Conservation (phyloP, 1,140 invertebrate genomes). For the Drosophila equinoxialis region DNA sequence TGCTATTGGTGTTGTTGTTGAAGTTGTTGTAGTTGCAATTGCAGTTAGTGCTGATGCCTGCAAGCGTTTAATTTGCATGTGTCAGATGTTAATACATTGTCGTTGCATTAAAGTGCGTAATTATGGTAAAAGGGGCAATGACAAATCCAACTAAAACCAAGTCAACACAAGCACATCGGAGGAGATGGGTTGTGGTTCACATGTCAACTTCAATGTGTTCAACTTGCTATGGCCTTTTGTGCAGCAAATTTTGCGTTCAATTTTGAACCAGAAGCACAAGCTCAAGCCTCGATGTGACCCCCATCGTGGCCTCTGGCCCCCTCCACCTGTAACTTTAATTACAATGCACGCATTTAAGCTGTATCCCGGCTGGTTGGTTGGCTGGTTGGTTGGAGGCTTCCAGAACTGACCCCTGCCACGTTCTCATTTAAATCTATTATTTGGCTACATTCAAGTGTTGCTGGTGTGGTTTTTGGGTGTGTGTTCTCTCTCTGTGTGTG, state of each 20-base stretch:
- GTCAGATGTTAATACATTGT: constrained; percentile 75
- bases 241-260: constrained; percentile 45
- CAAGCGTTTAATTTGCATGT: constrained; percentile 78
- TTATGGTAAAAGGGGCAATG: constrained; percentile 50
- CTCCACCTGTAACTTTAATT: no score
- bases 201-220: constrained; percentile 34
- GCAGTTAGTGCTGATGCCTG: constrained; percentile 45
- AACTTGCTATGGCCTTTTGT: constrained; percentile 43
- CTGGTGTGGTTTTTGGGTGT: constrained; percentile 9
- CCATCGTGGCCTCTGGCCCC: background rate
- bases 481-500: background rate
- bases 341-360: constrained; percentile 43
- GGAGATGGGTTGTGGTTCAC: constrained; percentile 21
- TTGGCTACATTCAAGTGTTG: constrained; percentile 63
- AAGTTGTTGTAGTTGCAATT: background rate
- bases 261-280: constrained; percentile 8
- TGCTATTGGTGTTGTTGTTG: background rate
- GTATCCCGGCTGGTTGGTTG: background rate
- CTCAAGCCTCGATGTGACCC: constrained; percentile 34
- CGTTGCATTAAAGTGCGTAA: constrained; percentile 62
- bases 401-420: constrained; percentile 21
- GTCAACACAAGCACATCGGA: constrained; percentile 33
- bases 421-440: constrained; percentile 80
- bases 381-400: constrained; percentile 13
- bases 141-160: constrained; percentile 43